phyloP scores from a whole-genome alignment of 2,113 vertebrate genomes.

The Anhinga anhinga region DNA sequence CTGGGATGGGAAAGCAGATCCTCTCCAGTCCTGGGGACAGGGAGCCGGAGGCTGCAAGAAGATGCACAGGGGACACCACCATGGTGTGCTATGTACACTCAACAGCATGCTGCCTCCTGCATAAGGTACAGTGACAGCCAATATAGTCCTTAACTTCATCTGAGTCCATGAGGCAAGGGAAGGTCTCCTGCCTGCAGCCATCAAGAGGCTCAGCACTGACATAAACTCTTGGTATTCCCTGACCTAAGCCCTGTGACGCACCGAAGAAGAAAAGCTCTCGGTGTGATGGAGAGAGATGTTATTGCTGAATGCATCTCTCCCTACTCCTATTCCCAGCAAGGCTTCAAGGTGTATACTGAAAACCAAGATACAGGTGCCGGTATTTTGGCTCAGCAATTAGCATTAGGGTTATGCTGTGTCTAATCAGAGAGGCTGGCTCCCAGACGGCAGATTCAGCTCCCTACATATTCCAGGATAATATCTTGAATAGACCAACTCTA shows the following conservation, averaged over 20 bases:
- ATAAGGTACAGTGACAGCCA: not conserved
- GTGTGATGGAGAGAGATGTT: not conserved
- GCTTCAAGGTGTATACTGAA: not conserved
- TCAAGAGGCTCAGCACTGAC: not conserved
- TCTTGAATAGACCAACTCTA: not conserved
- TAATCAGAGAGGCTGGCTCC: not conserved
- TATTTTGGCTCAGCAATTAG: not conserved
- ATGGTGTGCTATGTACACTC: fast-evolving
- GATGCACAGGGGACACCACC: not conserved
- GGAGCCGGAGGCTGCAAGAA: not conserved
- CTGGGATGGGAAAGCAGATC: not conserved
- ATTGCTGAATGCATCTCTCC: not conserved
- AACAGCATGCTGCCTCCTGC: not conserved
- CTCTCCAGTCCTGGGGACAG: not conserved
- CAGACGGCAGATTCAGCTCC: not conserved
- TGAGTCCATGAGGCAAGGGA: not conserved
- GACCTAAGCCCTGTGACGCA: not conserved
- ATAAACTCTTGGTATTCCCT: not conserved
- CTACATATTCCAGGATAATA: not conserved
- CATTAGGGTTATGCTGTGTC: not conserved
- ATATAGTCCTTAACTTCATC: not conserved
- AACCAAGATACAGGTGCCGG: not conserved
- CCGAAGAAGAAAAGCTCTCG: not conserved
- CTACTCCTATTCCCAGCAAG: not conserved
- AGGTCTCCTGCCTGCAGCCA: not conserved